Base-by-base conservation (phyloP, 2,888 invertebrate species). In the Plutella xylostella region DNA sequence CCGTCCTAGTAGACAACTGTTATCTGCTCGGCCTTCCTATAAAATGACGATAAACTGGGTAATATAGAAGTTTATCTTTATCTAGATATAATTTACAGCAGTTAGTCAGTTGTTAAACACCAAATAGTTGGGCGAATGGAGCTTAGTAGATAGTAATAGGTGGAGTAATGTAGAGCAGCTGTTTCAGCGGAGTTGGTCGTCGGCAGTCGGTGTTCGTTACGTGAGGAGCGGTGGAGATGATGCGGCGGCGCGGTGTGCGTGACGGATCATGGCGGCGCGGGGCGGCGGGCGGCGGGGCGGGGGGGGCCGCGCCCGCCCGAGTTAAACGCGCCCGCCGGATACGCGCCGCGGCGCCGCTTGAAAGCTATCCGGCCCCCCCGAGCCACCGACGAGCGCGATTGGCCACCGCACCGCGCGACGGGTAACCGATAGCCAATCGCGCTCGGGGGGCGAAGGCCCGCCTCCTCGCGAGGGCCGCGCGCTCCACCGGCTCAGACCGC, bases 201-300 rank as follows among this genome's bases (percentile, higher is more conserved):
- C 37, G 22, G 21, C 17, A 19, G n/a, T 12, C 17, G 21, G n/a
- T 19, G 21, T 18, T 17, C 20, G 35, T 18, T 35, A 14, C 6
- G 9, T 35, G 4, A 17, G 20, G 34, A 12, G 30, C 21, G 41
- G 48, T 6, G 47, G 55, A 50, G 55, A 47, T 54, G 53, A 54
- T 55, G 55, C 55, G 53, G 50, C 50, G 56, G 48, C 55, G 50
- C 68, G 72, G 77, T 73, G 73, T 75, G 77, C 73, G 77, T 72
- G 77, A 68, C 79, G 78, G 82, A 79, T 80, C 76, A 78, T 80
- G 77, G 80, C 76, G 79, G 79, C 71, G 77, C 74, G 78, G 75
- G 76, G 74, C 71, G 72, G 67, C 65, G 68, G 65, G 15, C 73
- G 77, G 80, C 76, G 79, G 79, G 71, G 77, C 74, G 78, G 75